These are phyloP conservation scores for Dolomedes plantarius DNA, from an alignment of 2,888 invertebrate genomes.

Conservation along the genomic window DNA sequence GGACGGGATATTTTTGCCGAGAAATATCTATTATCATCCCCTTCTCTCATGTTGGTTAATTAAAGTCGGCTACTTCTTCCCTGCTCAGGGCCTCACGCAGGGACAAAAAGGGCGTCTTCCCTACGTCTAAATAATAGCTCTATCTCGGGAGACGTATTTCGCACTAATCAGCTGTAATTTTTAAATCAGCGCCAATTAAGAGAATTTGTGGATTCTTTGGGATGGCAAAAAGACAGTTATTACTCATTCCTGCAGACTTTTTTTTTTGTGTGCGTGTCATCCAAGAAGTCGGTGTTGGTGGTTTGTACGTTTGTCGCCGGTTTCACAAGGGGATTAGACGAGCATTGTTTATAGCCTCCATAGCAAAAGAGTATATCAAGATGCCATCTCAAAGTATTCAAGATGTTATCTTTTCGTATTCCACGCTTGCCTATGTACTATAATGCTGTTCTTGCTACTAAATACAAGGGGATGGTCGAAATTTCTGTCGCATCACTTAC, in stretches of 20 bases:
- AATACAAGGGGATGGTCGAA: no score
- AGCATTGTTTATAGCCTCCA: background rate
- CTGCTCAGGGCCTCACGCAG: background rate
- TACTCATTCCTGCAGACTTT: background rate
- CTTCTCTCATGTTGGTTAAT: background rate
- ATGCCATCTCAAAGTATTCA: no score
- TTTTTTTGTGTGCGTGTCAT: no score
- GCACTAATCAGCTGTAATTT: constrained; percentile 45
- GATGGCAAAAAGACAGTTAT: background rate
- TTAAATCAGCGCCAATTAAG: constrained; percentile 53
- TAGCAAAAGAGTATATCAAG: background rate
- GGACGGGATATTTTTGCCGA: background rate
- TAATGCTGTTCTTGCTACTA: no score
- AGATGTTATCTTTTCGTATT: no score
- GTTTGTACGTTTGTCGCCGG: background rate
- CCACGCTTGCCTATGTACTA: no score
- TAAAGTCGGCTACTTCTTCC: background rate
- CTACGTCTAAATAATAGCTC: background rate
- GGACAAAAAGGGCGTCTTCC: background rate
- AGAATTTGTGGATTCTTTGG: constrained; percentile 1
- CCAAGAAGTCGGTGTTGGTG: background rate
- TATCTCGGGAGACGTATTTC: constrained; percentile 5
- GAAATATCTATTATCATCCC: constrained; percentile 1
- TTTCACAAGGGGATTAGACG: background rate
- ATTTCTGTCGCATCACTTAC: no score